Evolutionary conservation across 1,140 invertebrate species (phyloP).

Genomic region (Drosophila auraria): DNA sequence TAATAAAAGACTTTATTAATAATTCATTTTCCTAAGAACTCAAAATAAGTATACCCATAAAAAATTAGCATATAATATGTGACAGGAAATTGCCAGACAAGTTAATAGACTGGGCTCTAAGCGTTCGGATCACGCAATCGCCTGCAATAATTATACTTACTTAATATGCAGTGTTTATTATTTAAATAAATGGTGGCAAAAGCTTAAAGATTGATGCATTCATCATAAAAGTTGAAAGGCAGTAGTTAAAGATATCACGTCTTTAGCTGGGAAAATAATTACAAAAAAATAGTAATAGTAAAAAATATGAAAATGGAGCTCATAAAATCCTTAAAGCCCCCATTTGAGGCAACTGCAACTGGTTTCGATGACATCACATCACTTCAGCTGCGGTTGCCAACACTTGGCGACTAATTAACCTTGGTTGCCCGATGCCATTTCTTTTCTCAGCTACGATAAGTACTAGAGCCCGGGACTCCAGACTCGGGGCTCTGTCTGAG

Average conservation of each 20-base stretch:
- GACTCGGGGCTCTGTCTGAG: conserved; percentile 26
- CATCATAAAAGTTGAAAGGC: conserved; percentile 3
- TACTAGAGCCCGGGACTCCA: background rate
- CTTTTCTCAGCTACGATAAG: conserved; percentile 40
- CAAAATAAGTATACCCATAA: background rate
- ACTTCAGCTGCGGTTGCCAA: conserved; percentile 38
- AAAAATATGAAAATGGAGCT: background rate
- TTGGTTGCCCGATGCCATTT: conserved; percentile 48
- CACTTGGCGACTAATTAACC: conserved; percentile 77
- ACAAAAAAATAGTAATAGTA: conserved; percentile 1
- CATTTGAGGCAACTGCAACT: background rate
- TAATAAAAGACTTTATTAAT: background rate
- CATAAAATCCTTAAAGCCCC: conserved; percentile 13
- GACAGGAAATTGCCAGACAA: conserved; percentile 20
- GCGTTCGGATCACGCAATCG: conserved; percentile 12
- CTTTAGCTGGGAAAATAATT: background rate
- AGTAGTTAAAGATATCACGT: background rate
- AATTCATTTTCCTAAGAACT: background rate
- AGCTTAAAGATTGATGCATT: conserved; percentile 1
- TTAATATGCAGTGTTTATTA: background rate
- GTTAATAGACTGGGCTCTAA: conserved; percentile 20
- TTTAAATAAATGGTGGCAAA: conserved; percentile 3
- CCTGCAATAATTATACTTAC: background rate
- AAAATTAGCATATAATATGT: conserved; percentile 9
- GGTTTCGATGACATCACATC: conserved; percentile 27